Evolutionary conservation across 1,140 invertebrate genomes (phyloP).

Genomic region (Manduca sexta): DNA sequence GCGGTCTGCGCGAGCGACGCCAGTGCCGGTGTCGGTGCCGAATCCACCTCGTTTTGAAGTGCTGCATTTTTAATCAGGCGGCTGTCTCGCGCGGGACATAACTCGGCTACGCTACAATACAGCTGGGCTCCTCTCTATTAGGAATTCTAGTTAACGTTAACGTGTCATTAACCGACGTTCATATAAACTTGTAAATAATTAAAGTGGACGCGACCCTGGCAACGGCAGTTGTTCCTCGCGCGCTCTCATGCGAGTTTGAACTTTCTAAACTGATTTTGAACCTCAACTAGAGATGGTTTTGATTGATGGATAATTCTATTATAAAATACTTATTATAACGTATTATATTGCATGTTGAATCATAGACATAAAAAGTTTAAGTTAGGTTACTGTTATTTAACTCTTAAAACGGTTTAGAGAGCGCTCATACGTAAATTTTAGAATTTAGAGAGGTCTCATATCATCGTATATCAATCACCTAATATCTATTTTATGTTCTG

Average conservation of each 20-base stretch:
- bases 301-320: no score
- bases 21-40: conserved; percentile 39
- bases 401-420: no score
- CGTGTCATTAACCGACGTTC: conserved; percentile 61
- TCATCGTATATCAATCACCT: no score
- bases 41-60: conserved; percentile 63
- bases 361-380: no score
- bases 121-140: conserved; percentile 64
- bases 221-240: conserved; percentile 22
- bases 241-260: background rate
- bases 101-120: conserved; percentile 61
- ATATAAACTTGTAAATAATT: conserved; percentile 58
- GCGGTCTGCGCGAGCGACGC: conserved; percentile 57
- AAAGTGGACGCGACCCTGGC: conserved; percentile 42
- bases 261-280: background rate
- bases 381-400: no score
- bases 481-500: no score
- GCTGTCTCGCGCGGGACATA: conserved; percentile 69
- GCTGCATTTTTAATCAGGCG: conserved; percentile 67
- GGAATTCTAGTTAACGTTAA: conserved; percentile 68
- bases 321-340: no score
- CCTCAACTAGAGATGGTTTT: no score
- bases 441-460: no score
- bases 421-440: no score
- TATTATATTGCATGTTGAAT: no score